Conservation (phyloP, 2,113 vertebrate genomes). For the Trichechus manatus region DNA sequence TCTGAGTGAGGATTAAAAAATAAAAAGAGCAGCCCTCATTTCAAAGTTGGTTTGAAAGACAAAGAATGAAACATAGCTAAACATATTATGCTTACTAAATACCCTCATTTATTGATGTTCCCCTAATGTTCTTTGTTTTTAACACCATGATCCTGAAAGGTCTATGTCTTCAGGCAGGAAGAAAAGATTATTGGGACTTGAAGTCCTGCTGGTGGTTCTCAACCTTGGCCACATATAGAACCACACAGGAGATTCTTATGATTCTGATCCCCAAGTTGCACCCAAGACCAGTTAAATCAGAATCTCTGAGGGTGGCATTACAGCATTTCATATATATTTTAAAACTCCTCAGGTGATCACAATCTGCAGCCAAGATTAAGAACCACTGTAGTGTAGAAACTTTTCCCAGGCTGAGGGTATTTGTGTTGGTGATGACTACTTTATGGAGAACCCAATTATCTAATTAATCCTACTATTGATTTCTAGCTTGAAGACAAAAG, state of each 20-base stretch:
- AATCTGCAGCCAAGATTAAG: neutral
- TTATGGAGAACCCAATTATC: neutral
- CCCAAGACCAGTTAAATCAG: neutral
- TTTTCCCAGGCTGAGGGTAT: neutral
- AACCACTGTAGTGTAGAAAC: neutral
- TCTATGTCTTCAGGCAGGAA: neutral
- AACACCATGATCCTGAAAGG: neutral
- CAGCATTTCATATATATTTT: neutral
- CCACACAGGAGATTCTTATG: neutral
- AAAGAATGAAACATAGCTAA: neutral
- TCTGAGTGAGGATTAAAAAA: neutral
- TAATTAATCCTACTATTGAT: neutral
- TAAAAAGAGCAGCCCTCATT: neutral
- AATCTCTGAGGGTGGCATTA: neutral
- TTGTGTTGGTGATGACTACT: neutral
- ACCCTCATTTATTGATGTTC: neutral
- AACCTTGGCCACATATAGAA: neutral
- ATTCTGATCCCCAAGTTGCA: neutral
- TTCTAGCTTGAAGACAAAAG: slow-evolving; percentile 47
- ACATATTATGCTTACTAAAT: neutral
- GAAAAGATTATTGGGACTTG: neutral
- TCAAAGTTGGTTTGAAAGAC: neutral
- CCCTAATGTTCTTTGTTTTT: neutral
- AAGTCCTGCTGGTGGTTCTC: neutral
- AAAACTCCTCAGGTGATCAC: neutral